A percentile compares a stretch with the other conserved stretches of the same genome.
These are phyloP conservation scores for Siderastrea radians DNA, from an alignment of 92 coral and sea anemone genomes.

Conservation along the genomic window DNA sequence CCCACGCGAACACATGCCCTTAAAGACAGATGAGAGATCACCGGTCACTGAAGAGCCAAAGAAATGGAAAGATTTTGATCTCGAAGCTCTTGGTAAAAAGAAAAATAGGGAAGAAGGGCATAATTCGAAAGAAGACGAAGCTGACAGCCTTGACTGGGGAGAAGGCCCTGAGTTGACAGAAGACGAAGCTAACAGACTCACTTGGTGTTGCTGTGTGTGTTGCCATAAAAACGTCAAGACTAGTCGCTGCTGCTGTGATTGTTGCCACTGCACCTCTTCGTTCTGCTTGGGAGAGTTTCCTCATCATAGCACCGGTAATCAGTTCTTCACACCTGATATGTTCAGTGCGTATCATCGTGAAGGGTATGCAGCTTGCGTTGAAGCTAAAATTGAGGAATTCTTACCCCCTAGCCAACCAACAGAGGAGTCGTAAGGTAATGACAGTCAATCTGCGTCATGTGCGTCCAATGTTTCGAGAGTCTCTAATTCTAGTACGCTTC, in stretches of 20 bases:
- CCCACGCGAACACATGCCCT: not conserved
- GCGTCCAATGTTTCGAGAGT: too few relatives aligned
- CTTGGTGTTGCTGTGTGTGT: constrained; percentile 10
- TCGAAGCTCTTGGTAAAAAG: not conserved
- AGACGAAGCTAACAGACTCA: not conserved
- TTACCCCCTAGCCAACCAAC: too few relatives aligned
- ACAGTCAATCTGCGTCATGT: not conserved
- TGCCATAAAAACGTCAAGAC: not conserved
- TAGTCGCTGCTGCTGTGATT: not conserved
- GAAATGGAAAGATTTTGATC: not conserved
- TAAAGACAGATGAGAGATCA: not conserved
- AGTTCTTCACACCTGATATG: constrained; percentile 24
- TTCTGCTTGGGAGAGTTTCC: constrained; percentile 1
- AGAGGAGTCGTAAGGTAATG: not conserved
- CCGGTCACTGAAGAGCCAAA: not conserved
- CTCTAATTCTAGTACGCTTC: too few relatives aligned
- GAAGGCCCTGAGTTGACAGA: not conserved
- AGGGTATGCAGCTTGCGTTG: constrained; percentile 21
- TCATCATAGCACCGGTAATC: constrained; percentile 16
- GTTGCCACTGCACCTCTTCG: not conserved
- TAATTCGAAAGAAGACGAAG: not conserved
- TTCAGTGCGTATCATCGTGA: constrained; percentile 22
- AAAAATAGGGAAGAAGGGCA: not conserved
- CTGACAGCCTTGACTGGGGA: not conserved
- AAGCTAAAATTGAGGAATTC: not conserved